Conservation (phyloP, 2,113 vertebrate genomes). For the Herpailurus yagouaroundi region DNA sequence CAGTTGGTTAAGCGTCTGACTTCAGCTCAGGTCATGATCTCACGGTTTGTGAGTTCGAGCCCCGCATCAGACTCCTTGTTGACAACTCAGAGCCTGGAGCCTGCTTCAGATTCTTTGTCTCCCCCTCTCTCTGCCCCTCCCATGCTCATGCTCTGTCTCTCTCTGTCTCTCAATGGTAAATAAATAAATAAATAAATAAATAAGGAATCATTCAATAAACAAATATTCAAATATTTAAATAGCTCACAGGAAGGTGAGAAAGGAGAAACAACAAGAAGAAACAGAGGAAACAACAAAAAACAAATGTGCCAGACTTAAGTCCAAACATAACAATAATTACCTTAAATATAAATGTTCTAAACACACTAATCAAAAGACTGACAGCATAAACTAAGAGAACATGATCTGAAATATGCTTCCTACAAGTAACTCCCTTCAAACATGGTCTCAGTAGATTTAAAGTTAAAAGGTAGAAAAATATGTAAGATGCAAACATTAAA, state of each 20-base stretch:
- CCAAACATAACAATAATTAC: too few species aligned
- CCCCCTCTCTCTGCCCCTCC: not conserved
- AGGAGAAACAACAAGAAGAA: not conserved
- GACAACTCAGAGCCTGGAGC: not conserved
- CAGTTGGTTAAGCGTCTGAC: not conserved
- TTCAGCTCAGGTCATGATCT: not conserved
- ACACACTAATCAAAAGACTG: not conserved
- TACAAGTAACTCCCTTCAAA: not conserved
- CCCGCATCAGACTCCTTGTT: not conserved
- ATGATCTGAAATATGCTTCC: not conserved
- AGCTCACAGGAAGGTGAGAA: not conserved
- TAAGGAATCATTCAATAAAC: not conserved
- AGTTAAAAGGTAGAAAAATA: not conserved
- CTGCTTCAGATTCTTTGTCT: not conserved
- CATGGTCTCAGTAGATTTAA: not conserved
- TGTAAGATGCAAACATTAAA: not conserved
- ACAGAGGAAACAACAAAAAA: not conserved
- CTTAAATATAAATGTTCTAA: not conserved
- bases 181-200: too few species aligned
- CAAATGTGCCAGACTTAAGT: not conserved
- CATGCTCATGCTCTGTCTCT: too few species aligned
- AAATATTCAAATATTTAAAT: not conserved
- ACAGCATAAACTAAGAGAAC: not conserved
- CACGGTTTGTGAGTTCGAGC: not conserved
- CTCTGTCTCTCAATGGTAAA: too few species aligned